A percentile compares a stretch with the other conserved stretches of the same genome.
phyloP scores from a whole-genome alignment of 2,888 invertebrate genomes.

The Conomelus anceps region DNA sequence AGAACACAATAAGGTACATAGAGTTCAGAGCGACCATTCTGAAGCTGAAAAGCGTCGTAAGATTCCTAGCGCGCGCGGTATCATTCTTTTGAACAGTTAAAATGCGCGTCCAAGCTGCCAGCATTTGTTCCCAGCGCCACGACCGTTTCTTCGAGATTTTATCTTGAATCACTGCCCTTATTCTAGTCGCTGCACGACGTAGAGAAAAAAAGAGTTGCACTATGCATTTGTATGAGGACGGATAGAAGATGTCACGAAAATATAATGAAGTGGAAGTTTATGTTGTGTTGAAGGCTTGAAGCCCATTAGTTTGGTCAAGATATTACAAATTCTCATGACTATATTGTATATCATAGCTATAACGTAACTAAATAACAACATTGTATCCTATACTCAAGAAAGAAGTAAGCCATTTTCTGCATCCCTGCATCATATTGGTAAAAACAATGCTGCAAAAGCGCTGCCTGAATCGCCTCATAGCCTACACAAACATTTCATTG shows the following conservation, averaged over 20 bases:
- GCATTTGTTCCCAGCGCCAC: too few relatives aligned
- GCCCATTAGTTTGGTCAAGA: neutral
- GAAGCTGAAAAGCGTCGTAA: neutral
- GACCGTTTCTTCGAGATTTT: neutral
- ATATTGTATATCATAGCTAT: too few relatives aligned
- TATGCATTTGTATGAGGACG: slow-evolving; percentile 6
- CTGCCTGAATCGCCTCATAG: too few relatives aligned
- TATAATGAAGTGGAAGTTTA: neutral
- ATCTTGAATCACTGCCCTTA: neutral
- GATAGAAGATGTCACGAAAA: slow-evolving; percentile 2
- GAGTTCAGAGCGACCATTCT: neutral
- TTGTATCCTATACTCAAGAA: too few relatives aligned
- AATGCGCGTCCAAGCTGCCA: neutral
- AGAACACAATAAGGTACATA: neutral
- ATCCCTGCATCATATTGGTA: too few relatives aligned
- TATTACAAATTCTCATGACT: too few relatives aligned
- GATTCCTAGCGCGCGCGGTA: neutral
- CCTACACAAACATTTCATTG: too few relatives aligned
- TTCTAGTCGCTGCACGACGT: neutral
- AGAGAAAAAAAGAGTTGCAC: neutral
- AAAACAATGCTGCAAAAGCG: too few relatives aligned
- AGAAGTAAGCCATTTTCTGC: too few relatives aligned
- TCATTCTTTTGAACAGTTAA: neutral
- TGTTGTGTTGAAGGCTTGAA: neutral
- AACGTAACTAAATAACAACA: too few relatives aligned